phyloP scores from a whole-genome alignment of 2,888 invertebrate species.

The Eupithecia abbreviata region DNA sequence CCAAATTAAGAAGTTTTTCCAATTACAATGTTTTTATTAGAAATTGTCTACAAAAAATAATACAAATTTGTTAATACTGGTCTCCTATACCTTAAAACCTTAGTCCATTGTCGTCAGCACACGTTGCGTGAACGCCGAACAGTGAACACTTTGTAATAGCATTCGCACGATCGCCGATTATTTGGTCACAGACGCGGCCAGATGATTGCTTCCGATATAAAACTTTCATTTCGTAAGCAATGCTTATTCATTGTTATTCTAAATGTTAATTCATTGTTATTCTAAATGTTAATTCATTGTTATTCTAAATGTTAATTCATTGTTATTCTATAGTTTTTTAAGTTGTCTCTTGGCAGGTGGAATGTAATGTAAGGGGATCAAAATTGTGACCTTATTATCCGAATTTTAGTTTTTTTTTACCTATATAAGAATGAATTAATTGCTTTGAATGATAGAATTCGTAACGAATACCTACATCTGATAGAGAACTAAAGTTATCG shows the following conservation, averaged over 20 bases:
- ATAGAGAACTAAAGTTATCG: too few relatives aligned
- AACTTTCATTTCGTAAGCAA: constrained; percentile 1
- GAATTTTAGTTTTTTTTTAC: not conserved
- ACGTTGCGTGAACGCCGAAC: not conserved
- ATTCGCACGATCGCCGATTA: constrained; percentile 2
- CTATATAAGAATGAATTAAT: not conserved
- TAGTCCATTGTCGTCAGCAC: not conserved
- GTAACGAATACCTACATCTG: too few relatives aligned
- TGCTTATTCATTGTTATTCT: not conserved
- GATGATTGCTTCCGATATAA: not conserved
- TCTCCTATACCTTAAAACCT: not conserved
- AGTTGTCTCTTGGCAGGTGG: not conserved
- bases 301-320: too few relatives aligned
- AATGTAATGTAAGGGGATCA: not conserved
- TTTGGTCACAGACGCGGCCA: not conserved
- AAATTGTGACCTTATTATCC: not conserved
- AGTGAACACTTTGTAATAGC: not conserved
- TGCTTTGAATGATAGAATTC: not conserved
- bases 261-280: too few relatives aligned
- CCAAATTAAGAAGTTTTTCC: too few relatives aligned
- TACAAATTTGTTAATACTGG: not conserved
- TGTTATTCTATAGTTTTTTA: not conserved
- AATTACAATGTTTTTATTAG: too few relatives aligned
- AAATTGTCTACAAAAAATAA: too few relatives aligned
- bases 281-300: too few relatives aligned